A percentile compares a stretch with the other conserved stretches of the same genome.
Evolutionary conservation across 2,113 vertebrate genomes (phyloP).

Genomic region (Hippolais icterina): DNA sequence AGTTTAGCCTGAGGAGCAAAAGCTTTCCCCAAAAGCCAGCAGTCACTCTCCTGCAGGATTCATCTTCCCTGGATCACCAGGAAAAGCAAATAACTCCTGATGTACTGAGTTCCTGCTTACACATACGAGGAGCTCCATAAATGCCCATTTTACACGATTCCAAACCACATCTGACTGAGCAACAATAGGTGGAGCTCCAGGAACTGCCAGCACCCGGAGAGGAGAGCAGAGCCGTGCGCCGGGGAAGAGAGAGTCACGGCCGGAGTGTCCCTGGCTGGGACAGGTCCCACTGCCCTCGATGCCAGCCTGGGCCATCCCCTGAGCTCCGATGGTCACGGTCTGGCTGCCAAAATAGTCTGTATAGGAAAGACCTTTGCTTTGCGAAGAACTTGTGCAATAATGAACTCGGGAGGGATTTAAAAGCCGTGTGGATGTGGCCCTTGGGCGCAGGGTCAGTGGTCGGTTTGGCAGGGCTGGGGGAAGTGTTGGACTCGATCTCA

Average conservation of each 20-base stretch:
- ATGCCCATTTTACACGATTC: not conserved
- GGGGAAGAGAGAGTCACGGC: rapidly evolving
- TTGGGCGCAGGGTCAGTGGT: not conserved
- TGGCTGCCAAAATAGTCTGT: not conserved
- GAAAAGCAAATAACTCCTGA: rapidly evolving
- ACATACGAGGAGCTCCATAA: not conserved
- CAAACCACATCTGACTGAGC: rapidly evolving
- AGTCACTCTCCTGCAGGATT: not conserved
- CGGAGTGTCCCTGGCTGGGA: rapidly evolving
- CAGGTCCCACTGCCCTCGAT: not conserved
- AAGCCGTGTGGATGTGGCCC: not conserved
- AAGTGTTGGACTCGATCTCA: not conserved
- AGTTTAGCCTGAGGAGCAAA: not conserved
- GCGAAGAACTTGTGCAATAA: too few species aligned
- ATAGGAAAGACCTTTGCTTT: not conserved
- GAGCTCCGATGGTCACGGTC: rapidly evolving
- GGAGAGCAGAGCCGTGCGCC: rapidly evolving
- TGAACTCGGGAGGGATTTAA: not conserved
- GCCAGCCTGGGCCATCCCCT: not conserved
- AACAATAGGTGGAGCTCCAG: slow-evolving; percentile 10
- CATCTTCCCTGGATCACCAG: not conserved
- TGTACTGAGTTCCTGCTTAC: rapidly evolving
- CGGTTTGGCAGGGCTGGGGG: not conserved
- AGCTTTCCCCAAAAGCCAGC: not conserved
- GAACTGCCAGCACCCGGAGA: not conserved